Evolutionary conservation across 2,797 vertebrate genomes (phyloP), one percentile per base, ranked within the genome.

Genomic region (Betta splendens): DNA sequence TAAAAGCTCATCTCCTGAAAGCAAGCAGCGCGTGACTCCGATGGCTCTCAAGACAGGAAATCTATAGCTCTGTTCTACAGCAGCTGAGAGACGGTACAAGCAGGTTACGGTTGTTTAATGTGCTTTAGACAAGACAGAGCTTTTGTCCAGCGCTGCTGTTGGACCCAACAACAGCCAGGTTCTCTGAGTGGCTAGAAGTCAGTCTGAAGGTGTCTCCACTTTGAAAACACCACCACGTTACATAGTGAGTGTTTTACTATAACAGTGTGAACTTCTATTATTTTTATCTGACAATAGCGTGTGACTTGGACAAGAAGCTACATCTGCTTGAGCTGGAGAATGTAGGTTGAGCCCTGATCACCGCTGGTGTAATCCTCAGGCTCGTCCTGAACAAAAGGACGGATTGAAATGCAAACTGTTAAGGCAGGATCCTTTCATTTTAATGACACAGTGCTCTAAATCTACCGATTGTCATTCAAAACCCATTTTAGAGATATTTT

Each of bases 331-430:
- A 67, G 67, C 47, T 13, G 13, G 10, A 31, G 29, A 63, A 31
- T 35, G 25, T 46, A 59, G 48, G 36, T 16, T 66, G 63, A 77
- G 36, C 62, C 51, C 51, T 9, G 38, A 48, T 53, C 23, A 43
- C 59, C 69, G 15, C 15, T 3, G 15, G 42, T 38, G 35, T 69
- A 81, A 83, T 69, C 75, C 69, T 76, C 10, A 56, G 20, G 73
- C 72, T 66, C 36, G 46, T 22, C 42, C 49, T 53, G 67, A 81
- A 87, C 77, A 89, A 84, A 62, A 59, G 65, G 62, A 15, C 38
- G 17, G 42, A 81, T 85, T 88, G 47, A 85, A 79, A 87, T 84
- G 76, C 67, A 77, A 86, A 84, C 62, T 68, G 54, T 80, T 61
- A 49, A 72, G 51, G 59, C 38, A 38, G 64, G 38, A 53, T 82